Conservation (phyloP, 2,888 invertebrate species). For the Ormyrus thymus region DNA sequence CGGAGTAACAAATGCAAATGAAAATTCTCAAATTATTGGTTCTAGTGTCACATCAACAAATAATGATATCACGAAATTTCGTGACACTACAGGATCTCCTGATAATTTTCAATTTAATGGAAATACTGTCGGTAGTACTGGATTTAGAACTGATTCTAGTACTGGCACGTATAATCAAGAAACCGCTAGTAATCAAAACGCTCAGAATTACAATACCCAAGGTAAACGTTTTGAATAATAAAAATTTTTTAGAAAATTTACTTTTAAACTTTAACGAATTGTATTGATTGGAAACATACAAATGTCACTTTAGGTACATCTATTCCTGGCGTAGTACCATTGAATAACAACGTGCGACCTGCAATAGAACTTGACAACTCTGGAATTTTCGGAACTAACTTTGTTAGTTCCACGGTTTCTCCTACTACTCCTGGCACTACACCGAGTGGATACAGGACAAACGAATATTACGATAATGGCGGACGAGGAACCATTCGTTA, state of each 20-base stretch:
- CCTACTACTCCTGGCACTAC: constrained; percentile 33
- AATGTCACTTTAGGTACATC: constrained; percentile 23
- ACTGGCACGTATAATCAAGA: constrained; percentile 26
- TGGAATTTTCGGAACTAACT: constrained; percentile 48
- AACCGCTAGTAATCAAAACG: constrained; percentile 23
- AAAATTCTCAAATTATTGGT: constrained; percentile 48
- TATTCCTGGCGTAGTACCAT: constrained; percentile 21
- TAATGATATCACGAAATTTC: constrained; percentile 43
- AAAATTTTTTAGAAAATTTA: neutral
- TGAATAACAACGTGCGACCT: constrained; percentile 26
- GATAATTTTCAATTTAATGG: constrained; percentile 8
- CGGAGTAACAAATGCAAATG: constrained; percentile 10
- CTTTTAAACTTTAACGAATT: neutral
- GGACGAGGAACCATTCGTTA: constrained; percentile 67
- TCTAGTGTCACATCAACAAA: constrained; percentile 37
- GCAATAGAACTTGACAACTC: constrained; percentile 46
- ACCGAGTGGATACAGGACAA: constrained; percentile 63
- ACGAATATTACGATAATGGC: constrained; percentile 67
- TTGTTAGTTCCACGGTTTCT: constrained; percentile 17
- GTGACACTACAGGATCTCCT: constrained; percentile 11
- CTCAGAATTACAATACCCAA: constrained; percentile 28
- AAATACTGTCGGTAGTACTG: neutral
- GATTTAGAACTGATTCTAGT: constrained; percentile 13
- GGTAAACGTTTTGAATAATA: constrained; percentile 2
- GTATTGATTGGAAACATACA: neutral